Evolutionary conservation across 2,888 invertebrate species (phyloP).

Genomic region (Notocelia uddmanniana): DNA sequence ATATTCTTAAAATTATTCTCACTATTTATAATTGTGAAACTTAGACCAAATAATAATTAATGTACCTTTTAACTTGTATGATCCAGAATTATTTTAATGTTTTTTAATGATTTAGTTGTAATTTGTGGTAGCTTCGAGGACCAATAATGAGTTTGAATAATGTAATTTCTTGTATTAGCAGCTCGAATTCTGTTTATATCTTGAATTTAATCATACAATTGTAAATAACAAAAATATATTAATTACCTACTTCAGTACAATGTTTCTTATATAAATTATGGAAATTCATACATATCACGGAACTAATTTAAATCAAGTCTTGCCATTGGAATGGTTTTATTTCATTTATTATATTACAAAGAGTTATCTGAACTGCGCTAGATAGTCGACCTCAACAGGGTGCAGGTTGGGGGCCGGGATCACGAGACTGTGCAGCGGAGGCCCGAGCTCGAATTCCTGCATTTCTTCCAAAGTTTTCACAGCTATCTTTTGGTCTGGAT

Average conservation of each 20-base stretch:
- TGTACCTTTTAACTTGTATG: slow-evolving; percentile 84
- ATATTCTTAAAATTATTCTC: slow-evolving; percentile 77
- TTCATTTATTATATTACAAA: slow-evolving; percentile 21
- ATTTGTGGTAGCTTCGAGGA: slow-evolving; percentile 84
- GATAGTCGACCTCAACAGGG: slow-evolving; percentile 96
- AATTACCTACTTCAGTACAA: slow-evolving; percentile 67
- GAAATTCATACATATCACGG: slow-evolving; percentile 49
- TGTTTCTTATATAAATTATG: slow-evolving; percentile 61
- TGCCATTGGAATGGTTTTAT: slow-evolving; percentile 37
- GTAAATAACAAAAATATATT: slow-evolving; percentile 84
- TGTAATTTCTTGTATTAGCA: slow-evolving; percentile 75
- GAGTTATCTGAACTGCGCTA: slow-evolving; percentile 88
- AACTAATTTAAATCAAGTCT: slow-evolving; percentile 48
- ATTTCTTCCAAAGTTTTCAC: slow-evolving; percentile 91
- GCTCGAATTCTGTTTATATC: slow-evolving; percentile 81
- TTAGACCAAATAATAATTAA: slow-evolving; percentile 86
- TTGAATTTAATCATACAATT: slow-evolving; percentile 74
- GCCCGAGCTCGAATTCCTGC: slow-evolving; percentile 90
- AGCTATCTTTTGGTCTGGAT: slow-evolving; percentile 92
- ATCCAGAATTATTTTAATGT: slow-evolving; percentile 70
- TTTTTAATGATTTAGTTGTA: slow-evolving; percentile 67
- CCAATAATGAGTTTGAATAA: slow-evolving; percentile 78
- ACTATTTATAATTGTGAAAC: slow-evolving; percentile 84
- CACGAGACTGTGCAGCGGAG: slow-evolving; percentile 97
- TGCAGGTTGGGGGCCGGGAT: slow-evolving; percentile 94